phyloP scores from a whole-genome alignment of 2,888 invertebrate species.

The Zygothrica quintamaculata region DNA sequence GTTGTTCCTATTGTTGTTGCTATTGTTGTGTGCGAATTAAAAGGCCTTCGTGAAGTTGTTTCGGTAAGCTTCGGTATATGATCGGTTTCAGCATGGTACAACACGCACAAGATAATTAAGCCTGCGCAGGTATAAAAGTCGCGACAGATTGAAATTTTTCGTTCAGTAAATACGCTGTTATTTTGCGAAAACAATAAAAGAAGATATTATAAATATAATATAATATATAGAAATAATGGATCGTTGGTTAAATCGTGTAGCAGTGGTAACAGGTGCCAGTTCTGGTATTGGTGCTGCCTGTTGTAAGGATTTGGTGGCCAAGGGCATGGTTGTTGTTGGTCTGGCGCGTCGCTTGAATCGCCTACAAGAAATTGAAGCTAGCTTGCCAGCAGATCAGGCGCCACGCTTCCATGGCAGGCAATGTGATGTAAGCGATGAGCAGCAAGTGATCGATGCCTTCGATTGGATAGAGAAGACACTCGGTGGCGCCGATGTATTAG shows the following conservation, averaged over 20 bases:
- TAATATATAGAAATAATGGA: slow-evolving; percentile 83
- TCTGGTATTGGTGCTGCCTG: slow-evolving; percentile 86
- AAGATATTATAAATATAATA: neutral
- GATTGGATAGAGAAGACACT: slow-evolving; percentile 84
- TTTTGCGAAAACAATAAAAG: neutral
- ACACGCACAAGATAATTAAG: neutral
- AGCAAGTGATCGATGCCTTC: slow-evolving; percentile 86
- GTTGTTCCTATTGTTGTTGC: too few relatives aligned
- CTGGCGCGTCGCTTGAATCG: slow-evolving; percentile 85
- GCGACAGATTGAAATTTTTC: neutral
- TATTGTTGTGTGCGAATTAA: neutral
- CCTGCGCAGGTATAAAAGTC: slow-evolving; percentile 29
- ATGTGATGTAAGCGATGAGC: slow-evolving; percentile 86
- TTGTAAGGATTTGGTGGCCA: slow-evolving; percentile 83
- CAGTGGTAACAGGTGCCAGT: slow-evolving; percentile 88
- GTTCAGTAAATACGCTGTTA: slow-evolving; percentile 21
- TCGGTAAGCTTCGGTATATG: too few relatives aligned
- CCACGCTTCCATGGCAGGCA: slow-evolving; percentile 82
- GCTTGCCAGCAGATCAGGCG: slow-evolving; percentile 58
- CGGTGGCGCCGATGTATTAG: slow-evolving; percentile 86
- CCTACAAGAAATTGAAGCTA: slow-evolving; percentile 76
- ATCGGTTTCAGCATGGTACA: too few relatives aligned
- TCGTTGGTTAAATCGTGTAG: slow-evolving; percentile 87
- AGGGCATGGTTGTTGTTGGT: slow-evolving; percentile 86
- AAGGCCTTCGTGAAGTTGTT: too few relatives aligned